Percentiles rank a stretch among this genome's conserved stretches.
These are phyloP conservation scores for Columba janthina DNA, from an alignment of 2,113 vertebrate genomes.

Conservation along the genomic window DNA sequence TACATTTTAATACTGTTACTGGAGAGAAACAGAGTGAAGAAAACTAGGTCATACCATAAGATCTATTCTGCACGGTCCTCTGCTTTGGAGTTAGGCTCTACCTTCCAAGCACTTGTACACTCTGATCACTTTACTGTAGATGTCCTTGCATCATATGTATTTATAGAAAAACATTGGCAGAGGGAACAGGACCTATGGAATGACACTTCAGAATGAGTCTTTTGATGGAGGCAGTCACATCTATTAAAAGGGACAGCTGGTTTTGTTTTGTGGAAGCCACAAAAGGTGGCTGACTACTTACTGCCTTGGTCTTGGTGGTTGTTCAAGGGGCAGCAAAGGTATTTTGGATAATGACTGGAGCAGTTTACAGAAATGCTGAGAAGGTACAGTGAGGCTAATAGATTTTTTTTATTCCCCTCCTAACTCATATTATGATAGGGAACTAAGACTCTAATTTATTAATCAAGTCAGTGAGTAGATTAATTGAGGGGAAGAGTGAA, in stretches of 20 bases:
- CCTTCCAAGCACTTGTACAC: not conserved
- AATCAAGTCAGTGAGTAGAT: not conserved
- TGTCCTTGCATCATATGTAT: not conserved
- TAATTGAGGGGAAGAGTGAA: not conserved
- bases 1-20: not conserved
- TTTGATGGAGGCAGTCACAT: not conserved
- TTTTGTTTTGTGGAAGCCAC: not conserved
- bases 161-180: not conserved
- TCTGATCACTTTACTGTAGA: not conserved
- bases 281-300: not conserved
- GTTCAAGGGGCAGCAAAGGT: not conserved
- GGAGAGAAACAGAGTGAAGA: not conserved
- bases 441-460: not conserved
- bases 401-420: not conserved
- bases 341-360: not conserved
- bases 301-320: accelerated
- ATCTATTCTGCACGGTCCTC: not conserved
- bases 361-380: not conserved
- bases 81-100: not conserved
- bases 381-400: not conserved
- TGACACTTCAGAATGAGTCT: not conserved
- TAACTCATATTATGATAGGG: not conserved
- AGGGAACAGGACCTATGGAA: not conserved
- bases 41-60: not conserved
- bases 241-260: not conserved